Evolutionary conservation across 92 coral and sea anemone genomes (phyloP), one percentile per base, ranked within the genome.

Genomic region (Pocillopora meandrina): DNA sequence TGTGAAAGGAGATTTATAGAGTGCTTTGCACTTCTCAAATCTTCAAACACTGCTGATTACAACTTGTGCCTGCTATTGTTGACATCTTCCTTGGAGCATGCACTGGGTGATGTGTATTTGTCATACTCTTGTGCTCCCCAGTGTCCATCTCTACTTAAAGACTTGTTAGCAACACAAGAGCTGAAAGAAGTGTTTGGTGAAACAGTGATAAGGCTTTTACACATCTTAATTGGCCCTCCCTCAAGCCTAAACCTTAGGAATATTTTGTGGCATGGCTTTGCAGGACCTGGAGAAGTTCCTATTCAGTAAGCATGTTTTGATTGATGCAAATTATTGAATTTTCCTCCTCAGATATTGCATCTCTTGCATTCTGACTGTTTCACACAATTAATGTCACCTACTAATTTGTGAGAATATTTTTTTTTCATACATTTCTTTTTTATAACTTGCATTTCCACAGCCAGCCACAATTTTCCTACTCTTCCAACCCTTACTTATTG

Each of bases 261-360:
- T 88, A 79, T 96, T 31, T 79, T 92, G 21, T 96, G 98, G 98
- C 98, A 96, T 94, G 98, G 98, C 10, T 96, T 96, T 89, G 83
- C 76, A 23, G 90, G 95, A 14, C 95, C 91, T 4, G 84, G 87
- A 67, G 98, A 96, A 78, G 81, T 92, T 56, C 92, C 92, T 31
- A 33, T 84, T 14, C 91, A 92, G 98, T 96, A 91, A 88, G 98
- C 91, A 59, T 75, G 19, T 5, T 2, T n/a, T 16, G 15, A 16
- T 62, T 62, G 1, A 62, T 16, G 20, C 66, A 42, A 3, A 42
- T 3, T 42, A 42, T 42, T 42, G 8, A 42, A 42, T 42, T 42
- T 7, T 42, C 52, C 52, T 42, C 52, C 52, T 42, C 52, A 42
- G 52, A 42, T 42, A 42, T 42, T 42, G 52, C 4, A 42, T 42